Evolutionary conservation across 2,113 vertebrate genomes (phyloP).

Genomic region (Neodon shergylaensis): DNA sequence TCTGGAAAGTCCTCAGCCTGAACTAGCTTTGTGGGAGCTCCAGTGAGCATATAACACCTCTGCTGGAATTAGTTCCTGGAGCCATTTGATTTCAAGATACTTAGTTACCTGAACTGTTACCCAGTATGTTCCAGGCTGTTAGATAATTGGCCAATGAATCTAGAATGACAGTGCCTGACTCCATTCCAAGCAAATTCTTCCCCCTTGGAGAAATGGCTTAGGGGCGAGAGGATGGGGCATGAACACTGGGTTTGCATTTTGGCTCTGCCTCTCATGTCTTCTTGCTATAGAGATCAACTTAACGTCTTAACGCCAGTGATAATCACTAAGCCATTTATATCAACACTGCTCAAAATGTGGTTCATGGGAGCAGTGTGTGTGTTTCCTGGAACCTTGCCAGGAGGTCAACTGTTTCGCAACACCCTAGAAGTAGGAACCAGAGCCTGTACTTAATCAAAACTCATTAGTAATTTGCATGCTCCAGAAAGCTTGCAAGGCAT

Average conservation of each 20-base stretch:
- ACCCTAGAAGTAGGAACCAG: neutral
- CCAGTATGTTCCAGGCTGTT: neutral
- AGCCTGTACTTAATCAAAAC: neutral
- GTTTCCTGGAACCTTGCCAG: neutral
- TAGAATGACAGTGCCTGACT: neutral
- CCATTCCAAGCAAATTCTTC: neutral
- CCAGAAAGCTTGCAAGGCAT: neutral
- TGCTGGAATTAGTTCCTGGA: conserved; percentile 72
- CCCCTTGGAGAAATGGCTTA: neutral
- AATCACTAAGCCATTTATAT: neutral
- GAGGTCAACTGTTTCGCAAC: neutral
- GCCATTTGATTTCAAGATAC: neutral
- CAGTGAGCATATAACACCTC: conserved; percentile 52
- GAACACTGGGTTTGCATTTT: neutral
- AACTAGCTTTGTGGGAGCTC: conserved; percentile 45
- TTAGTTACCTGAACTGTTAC: neutral
- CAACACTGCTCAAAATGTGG: neutral
- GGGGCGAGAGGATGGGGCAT: accelerated
- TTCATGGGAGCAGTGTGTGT: neutral
- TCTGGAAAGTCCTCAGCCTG: conserved; percentile 52
- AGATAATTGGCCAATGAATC: neutral
- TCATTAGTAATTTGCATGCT: too few species aligned
- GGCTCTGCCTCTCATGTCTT: neutral
- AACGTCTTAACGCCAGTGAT: neutral
- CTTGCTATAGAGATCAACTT: neutral